A percentile compares a stretch with the other conserved stretches of the same genome.
phyloP scores from a whole-genome alignment of 2,797 vertebrate genomes.

The Otolemur crassicaudatus region DNA sequence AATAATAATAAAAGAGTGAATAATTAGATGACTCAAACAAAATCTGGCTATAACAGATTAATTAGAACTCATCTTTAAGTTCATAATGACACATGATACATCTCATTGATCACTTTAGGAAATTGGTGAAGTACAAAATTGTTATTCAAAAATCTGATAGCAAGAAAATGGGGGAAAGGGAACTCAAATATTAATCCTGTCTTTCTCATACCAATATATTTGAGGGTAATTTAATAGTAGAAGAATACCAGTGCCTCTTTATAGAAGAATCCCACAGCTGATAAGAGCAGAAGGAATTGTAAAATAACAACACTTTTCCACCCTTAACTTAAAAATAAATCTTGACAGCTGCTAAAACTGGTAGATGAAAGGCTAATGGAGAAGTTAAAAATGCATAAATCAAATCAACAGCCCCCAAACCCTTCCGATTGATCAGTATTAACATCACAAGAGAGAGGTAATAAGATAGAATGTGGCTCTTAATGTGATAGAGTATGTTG shows the following conservation, averaged over 20 bases:
- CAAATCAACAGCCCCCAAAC: not conserved
- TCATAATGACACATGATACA: not conserved
- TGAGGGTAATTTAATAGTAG: not conserved
- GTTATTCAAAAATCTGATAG: not conserved
- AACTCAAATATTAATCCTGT: not conserved
- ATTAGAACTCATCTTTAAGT: not conserved
- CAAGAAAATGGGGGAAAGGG: not conserved
- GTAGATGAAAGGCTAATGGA: not conserved
- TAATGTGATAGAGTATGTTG: not conserved
- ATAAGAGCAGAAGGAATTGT: not conserved
- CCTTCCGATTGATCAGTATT: not conserved
- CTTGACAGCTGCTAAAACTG: not conserved
- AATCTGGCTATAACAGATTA: not conserved
- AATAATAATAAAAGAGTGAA: not conserved
- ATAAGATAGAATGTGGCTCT: not conserved
- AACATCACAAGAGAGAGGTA: not conserved
- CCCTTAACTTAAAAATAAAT: not conserved
- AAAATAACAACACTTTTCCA: not conserved
- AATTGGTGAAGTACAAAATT: not conserved
- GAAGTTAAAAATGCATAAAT: not conserved
- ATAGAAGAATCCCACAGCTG: not conserved
- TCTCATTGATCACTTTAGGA: not conserved
- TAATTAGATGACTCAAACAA: not conserved
- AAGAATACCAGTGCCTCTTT: not conserved
- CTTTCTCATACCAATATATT: not conserved